Evolutionary conservation across 2,888 invertebrate species (phyloP).

Genomic region (Pachymerium ferrugineum): DNA sequence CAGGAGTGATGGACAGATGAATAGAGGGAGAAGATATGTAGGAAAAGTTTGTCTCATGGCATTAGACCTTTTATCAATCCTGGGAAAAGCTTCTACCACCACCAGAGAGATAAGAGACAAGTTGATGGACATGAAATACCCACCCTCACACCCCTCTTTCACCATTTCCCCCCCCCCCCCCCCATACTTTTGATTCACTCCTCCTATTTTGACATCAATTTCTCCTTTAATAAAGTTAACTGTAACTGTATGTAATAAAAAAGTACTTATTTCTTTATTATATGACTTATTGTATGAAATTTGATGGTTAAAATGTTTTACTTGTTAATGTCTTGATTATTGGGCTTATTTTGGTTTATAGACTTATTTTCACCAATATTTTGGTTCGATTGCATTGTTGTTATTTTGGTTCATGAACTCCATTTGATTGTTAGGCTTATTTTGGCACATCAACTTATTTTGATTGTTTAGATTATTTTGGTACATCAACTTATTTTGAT

Average conservation of each 20-base stretch:
- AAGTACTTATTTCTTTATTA: too few relatives aligned
- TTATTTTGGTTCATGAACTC: too few relatives aligned
- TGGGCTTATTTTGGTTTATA: too few relatives aligned
- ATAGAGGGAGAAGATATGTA: constrained; percentile 3
- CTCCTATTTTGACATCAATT: neutral
- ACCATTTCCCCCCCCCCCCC: neutral
- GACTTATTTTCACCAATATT: too few relatives aligned
- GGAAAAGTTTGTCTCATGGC: constrained; percentile 13
- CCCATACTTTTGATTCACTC: neutral
- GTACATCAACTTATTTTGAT: too few relatives aligned
- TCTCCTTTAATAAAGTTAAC: constrained; percentile 3
- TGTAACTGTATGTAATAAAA: neutral
- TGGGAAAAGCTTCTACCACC: neutral
- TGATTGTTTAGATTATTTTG: too few relatives aligned
- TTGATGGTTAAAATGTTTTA: too few relatives aligned
- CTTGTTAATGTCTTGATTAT: too few relatives aligned
- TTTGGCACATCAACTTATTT: too few relatives aligned
- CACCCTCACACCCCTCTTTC: neutral
- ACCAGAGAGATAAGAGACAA: neutral
- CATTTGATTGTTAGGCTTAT: too few relatives aligned
- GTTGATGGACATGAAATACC: neutral
- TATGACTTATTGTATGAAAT: too few relatives aligned
- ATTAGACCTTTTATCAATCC: neutral
- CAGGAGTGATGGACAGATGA: neutral
- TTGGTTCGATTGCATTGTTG: too few relatives aligned